These are phyloP conservation scores for Erethizon dorsatum DNA, from an alignment of 2,797 vertebrate genomes.

Conservation along the genomic window DNA sequence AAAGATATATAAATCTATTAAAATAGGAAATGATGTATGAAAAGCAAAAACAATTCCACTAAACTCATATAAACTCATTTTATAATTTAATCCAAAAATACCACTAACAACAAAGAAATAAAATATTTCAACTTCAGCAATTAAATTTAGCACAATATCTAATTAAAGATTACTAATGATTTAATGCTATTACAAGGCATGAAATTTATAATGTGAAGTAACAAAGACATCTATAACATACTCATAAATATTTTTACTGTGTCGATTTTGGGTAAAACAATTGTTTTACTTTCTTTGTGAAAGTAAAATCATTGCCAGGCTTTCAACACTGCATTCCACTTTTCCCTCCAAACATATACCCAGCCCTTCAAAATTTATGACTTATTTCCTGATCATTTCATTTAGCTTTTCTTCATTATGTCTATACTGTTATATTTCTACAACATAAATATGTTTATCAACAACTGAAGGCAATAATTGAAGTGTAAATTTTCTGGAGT, in stretches of 20 bases:
- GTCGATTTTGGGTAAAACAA: not conserved
- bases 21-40: constrained; percentile 30
- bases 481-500: not conserved
- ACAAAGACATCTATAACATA: not conserved
- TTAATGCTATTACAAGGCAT: not conserved
- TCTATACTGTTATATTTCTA: not conserved
- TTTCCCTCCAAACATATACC: not conserved
- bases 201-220: not conserved
- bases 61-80: not conserved
- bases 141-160: constrained; percentile 40
- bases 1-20: constrained; percentile 27
- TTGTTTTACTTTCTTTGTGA: not conserved
- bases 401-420: constrained; percentile 6
- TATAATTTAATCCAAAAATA: constrained; percentile 51
- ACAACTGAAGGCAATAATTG: constrained; percentile 32
- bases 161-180: constrained; percentile 38
- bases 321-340: not conserved
- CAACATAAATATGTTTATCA: constrained; percentile 38
- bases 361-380: not conserved
- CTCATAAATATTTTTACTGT: not conserved
- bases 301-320: not conserved
- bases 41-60: constrained; percentile 9
- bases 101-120: not conserved
- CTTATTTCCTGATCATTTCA: constrained; percentile 5
- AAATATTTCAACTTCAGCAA: constrained; percentile 47